Percentiles rank a stretch among this genome's conserved stretches.
These are phyloP conservation scores for Sarcophaga peregrina DNA, from an alignment of 1,140 invertebrate species.

Conservation along the genomic window DNA sequence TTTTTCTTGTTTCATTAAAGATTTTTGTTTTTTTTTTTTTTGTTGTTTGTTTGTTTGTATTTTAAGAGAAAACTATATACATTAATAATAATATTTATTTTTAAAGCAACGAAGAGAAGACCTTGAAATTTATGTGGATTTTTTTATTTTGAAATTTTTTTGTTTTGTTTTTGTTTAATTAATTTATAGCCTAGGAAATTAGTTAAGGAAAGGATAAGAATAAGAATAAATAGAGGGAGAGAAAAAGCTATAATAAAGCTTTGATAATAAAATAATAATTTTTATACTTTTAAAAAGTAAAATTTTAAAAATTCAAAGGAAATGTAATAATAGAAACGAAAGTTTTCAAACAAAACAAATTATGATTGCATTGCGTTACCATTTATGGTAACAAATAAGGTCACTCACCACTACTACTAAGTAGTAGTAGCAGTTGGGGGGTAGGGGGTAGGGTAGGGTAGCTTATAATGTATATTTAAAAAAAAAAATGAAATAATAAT, in stretches of 20 bases:
- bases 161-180: neutral
- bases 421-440: no score
- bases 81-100: constrained; percentile 6
- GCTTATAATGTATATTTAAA: no score
- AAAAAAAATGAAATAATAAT: no score
- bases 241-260: neutral
- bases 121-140: neutral
- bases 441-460: no score
- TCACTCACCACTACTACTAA: no score
- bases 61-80: constrained; percentile 16
- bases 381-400: no score
- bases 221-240: neutral
- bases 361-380: no score
- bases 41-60: neutral
- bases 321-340: neutral
- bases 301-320: neutral
- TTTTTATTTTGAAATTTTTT: no score
- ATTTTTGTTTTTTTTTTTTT: neutral
- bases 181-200: constrained; percentile 7
- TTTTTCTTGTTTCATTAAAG: constrained; percentile 2
- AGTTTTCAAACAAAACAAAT: neutral
- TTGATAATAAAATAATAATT: no score
- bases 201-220: neutral
- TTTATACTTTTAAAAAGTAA: neutral
- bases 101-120: constrained; percentile 31